phyloP scores from a whole-genome alignment of 2,797 vertebrate genomes.

The Enteromius mattozi region DNA sequence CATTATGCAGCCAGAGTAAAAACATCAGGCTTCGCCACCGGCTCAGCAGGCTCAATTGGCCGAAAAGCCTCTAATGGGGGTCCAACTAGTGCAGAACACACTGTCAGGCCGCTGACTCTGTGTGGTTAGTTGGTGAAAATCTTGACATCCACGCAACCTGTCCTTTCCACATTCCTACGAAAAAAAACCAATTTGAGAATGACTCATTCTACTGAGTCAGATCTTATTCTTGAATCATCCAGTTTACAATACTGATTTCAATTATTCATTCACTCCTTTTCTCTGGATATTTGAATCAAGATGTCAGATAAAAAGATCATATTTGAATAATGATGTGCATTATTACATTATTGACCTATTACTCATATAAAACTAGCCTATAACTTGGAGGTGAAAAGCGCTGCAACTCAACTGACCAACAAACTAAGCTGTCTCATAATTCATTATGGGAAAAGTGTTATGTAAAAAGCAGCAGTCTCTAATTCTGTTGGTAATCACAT shows the following conservation, averaged over 20 bases:
- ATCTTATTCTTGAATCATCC: background rate
- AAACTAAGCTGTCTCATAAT: background rate
- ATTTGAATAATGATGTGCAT: background rate
- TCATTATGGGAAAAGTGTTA: background rate
- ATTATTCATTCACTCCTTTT: background rate
- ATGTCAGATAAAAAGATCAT: background rate
- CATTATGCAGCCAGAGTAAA: background rate
- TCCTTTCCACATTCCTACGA: background rate
- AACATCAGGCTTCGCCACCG: background rate
- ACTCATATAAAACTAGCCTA: background rate
- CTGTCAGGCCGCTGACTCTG: background rate
- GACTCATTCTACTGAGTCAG: background rate
- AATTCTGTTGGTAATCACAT: background rate
- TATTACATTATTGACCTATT: background rate
- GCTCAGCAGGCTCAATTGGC: background rate
- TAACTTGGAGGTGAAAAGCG: background rate
- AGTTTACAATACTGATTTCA: background rate
- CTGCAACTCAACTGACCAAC: background rate
- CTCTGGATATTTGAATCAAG: background rate
- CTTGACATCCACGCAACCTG: background rate
- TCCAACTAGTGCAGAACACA: background rate
- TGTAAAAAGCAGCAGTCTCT: background rate
- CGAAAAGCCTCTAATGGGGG: background rate
- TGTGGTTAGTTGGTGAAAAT: background rate
- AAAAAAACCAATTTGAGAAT: background rate